phyloP scores from a whole-genome alignment of 1,140 invertebrate genomes.

The Asbolus verrucosus region DNA sequence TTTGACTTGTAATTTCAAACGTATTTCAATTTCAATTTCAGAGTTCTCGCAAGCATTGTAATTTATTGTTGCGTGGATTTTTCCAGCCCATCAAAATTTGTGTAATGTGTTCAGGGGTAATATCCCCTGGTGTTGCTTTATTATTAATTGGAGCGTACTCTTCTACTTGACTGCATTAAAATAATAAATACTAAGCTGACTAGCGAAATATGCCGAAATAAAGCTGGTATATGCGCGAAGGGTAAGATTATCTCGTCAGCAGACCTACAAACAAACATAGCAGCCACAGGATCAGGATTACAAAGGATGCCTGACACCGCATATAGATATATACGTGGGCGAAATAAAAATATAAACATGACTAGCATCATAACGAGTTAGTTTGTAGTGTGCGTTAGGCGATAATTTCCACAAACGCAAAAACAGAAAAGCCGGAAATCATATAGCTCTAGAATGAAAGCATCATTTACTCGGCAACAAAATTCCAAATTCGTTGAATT shows the following conservation, averaged over 20 bases:
- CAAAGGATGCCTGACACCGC: slow-evolving; percentile 40
- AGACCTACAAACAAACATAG: slow-evolving; percentile 39
- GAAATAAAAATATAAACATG: slow-evolving; percentile 46
- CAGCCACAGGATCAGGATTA: slow-evolving; percentile 37
- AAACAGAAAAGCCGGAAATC: no score
- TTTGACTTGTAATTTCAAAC: slow-evolving; percentile 16
- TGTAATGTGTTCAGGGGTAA: slow-evolving; percentile 7
- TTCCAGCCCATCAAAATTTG: slow-evolving; percentile 18
- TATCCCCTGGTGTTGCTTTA: slow-evolving; percentile 1
- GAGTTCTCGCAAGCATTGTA: neutral
- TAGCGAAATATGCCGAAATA: slow-evolving; percentile 36
- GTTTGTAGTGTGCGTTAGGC: neutral
- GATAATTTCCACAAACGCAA: neutral
- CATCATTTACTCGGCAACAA: no score
- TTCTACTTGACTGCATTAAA: slow-evolving; percentile 31
- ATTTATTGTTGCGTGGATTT: neutral
- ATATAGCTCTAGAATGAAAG: no score
- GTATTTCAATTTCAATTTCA: neutral
- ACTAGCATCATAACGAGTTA: slow-evolving; percentile 13
- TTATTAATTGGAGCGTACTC: slow-evolving; percentile 11
- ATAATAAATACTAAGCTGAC: slow-evolving; percentile 36
- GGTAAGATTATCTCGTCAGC: slow-evolving; percentile 37
- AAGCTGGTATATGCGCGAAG: slow-evolving; percentile 29
- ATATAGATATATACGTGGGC: slow-evolving; percentile 43
- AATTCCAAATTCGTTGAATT: no score